Conservation (phyloP, 2,797 vertebrate species). For the Iguana delicatissima region DNA sequence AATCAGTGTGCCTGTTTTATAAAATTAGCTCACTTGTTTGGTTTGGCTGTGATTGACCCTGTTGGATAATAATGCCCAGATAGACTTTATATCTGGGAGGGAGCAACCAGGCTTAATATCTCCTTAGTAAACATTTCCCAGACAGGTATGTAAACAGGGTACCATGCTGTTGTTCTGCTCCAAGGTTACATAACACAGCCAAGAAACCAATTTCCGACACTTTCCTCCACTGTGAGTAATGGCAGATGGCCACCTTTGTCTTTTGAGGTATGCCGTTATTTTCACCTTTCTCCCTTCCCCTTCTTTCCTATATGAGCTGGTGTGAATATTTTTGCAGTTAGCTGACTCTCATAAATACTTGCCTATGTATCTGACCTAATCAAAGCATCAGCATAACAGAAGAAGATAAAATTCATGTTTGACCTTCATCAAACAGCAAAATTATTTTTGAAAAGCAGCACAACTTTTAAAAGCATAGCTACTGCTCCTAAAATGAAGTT, state of each 20-base stretch:
- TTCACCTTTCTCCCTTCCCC: not conserved
- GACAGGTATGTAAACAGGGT: slow-evolving; percentile 32
- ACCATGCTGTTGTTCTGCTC: slow-evolving; percentile 18
- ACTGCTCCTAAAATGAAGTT: too few relatives aligned
- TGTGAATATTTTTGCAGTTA: not conserved
- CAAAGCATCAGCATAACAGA: not conserved
- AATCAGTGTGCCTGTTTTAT: not conserved
- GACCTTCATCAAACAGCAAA: not conserved
- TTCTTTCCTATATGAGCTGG: not conserved
- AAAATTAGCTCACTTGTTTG: not conserved
- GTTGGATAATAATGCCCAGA: slow-evolving; percentile 5
- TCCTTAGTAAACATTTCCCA: slow-evolving; percentile 12
- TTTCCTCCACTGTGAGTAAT: slow-evolving; percentile 1
- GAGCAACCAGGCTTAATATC: slow-evolving; percentile 8
- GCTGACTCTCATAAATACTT: not conserved
- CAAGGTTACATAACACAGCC: slow-evolving; percentile 21
- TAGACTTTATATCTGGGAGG: slow-evolving; percentile 1
- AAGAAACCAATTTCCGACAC: not conserved
- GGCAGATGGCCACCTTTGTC: not conserved
- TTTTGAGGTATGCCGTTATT: not conserved
- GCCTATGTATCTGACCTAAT: not conserved
- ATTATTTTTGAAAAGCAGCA: not conserved
- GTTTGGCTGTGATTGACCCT: not conserved
- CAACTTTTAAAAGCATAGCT: too few relatives aligned
- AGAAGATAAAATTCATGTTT: not conserved